Percentiles rank a stretch among this genome's conserved stretches.
phyloP scores from a whole-genome alignment of 2,113 vertebrate genomes.

The Phainopepla nitens region DNA sequence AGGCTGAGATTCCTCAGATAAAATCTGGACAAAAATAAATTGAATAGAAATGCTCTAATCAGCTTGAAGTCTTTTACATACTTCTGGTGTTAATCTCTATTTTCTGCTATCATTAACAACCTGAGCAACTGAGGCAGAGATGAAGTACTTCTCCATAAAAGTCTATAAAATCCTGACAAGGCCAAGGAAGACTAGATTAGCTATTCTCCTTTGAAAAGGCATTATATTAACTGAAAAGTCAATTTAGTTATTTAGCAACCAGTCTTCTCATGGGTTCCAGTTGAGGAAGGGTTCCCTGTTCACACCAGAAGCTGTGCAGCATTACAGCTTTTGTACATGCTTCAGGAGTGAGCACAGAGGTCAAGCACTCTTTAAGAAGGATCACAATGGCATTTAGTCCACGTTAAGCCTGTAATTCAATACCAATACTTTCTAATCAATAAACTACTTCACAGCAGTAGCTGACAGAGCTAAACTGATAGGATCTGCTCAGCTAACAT shows the following conservation, averaged over 20 bases:
- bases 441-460: neutral
- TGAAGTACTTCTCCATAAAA: neutral
- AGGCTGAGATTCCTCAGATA: neutral
- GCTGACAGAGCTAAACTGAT: conserved; percentile 21
- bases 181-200: neutral
- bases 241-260: neutral
- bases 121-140: neutral
- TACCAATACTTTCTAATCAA: conserved; percentile 42
- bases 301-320: neutral
- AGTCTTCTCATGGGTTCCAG: neutral
- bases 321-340: neutral
- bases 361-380: conserved; percentile 21
- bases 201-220: neutral
- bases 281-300: neutral
- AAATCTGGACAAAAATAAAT: neutral
- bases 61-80: neutral
- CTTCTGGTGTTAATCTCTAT: neutral
- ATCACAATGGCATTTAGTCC: conserved; percentile 45
- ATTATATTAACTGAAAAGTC: neutral
- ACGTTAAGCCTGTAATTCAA: conserved; percentile 43
- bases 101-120: neutral
- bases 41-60: neutral
- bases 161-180: neutral
- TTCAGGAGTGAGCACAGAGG: neutral
- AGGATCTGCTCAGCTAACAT: conserved; percentile 24